A percentile compares a stretch with the other conserved stretches of the same genome.
Conservation (phyloP, 2,113 vertebrate species). For the Mormyrus lacerda region DNA sequence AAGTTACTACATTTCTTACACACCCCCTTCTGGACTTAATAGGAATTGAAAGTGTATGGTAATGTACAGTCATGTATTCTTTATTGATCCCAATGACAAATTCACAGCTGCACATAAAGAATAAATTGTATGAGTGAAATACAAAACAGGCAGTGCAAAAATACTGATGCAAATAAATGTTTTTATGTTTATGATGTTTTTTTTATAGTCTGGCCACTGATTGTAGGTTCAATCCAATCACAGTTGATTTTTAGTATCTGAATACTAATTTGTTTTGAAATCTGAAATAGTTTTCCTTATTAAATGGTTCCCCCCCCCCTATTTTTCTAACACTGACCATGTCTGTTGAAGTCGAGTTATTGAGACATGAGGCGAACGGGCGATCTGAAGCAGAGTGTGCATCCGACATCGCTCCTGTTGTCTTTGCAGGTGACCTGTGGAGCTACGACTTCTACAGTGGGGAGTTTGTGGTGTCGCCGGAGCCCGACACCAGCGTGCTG, state of each 20-base stretch:
- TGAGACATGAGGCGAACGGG: neutral
- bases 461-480: slow-evolving; percentile 93
- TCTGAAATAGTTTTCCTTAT: neutral
- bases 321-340: neutral
- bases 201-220: neutral
- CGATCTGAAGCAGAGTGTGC: neutral
- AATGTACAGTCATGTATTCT: neutral
- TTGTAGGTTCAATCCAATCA: neutral
- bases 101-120: neutral
- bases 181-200: neutral
- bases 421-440: slow-evolving; percentile 81
- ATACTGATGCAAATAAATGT: neutral
- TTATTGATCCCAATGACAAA: neutral
- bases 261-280: neutral
- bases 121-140: neutral
- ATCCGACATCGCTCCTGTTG: neutral
- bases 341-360: neutral
- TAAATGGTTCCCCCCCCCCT: neutral
- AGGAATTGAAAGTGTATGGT: neutral
- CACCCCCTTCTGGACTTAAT: neutral
- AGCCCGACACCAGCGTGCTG: slow-evolving; percentile 90
- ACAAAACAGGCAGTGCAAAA: neutral
- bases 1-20: neutral
- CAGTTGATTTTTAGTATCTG: neutral
- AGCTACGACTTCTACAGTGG: slow-evolving; percentile 98